Conservation (phyloP, 2,888 invertebrate genomes). For the Melolontha melolontha region DNA sequence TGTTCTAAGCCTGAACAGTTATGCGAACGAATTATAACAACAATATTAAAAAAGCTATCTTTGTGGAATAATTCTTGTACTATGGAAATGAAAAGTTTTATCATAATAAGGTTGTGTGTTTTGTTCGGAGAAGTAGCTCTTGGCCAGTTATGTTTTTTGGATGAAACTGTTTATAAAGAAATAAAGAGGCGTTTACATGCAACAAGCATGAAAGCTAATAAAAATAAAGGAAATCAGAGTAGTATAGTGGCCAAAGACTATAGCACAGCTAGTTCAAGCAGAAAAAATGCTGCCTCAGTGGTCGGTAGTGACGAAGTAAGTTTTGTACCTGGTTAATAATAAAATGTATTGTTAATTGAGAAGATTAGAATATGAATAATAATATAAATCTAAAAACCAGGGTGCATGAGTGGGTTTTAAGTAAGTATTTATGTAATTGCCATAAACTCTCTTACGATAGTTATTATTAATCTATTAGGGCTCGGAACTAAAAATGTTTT, state of each 20-base stretch:
- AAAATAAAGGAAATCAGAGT: constrained; percentile 63
- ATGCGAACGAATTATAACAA: constrained; percentile 59
- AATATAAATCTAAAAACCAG: no score
- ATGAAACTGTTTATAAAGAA: constrained; percentile 86
- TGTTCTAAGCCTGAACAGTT: constrained; percentile 71
- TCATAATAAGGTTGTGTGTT: constrained; percentile 41
- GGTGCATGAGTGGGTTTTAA: no score
- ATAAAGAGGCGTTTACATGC: constrained; percentile 74
- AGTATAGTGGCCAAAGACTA: constrained; percentile 53
- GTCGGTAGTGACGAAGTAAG: constrained; percentile 34
- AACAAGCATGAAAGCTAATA: constrained; percentile 58
- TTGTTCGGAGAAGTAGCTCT: constrained; percentile 83
- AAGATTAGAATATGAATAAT: no score
- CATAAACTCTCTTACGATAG: no score
- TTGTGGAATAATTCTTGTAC: background rate
- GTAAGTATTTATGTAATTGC: no score
- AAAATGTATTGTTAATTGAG: background rate
- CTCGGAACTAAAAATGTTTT: no score
- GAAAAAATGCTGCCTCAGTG: constrained; percentile 22
- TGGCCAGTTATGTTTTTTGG: constrained; percentile 84
- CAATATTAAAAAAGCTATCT: constrained; percentile 8
- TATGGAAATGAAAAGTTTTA: constrained; percentile 25
- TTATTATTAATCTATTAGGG: no score
- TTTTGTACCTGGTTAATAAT: background rate
- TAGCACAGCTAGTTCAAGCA: constrained; percentile 40